A percentile compares a stretch with the other conserved stretches of the same genome.
Conservation (phyloP, 2,113 vertebrate genomes). For the Lophius piscatorius region DNA sequence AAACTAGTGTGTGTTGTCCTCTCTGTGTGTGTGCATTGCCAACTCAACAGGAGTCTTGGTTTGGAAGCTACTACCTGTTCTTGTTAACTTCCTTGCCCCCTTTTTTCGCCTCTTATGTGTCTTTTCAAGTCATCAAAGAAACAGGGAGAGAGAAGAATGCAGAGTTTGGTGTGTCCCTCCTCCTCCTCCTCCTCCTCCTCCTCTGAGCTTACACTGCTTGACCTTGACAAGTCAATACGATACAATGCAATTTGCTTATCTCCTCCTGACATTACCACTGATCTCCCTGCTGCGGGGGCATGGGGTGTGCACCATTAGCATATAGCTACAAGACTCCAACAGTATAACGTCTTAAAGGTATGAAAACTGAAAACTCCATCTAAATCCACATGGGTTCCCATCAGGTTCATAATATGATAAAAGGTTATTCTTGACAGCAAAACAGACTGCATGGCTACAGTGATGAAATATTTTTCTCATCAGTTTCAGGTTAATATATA, state of each 20-base stretch:
- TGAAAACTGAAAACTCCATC: conserved; percentile 3
- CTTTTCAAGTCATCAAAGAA: conserved; percentile 62
- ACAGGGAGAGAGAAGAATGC: conserved; percentile 47
- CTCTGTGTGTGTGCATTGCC: conserved; percentile 49
- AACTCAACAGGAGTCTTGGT: conserved; percentile 47
- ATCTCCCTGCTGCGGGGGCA: conserved; percentile 69
- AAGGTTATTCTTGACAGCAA: not conserved
- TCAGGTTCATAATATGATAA: not conserved
- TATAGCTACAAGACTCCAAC: conserved; percentile 13
- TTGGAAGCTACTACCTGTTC: conserved; percentile 35
- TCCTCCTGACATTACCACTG: conserved; percentile 79
- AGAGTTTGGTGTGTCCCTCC: conserved; percentile 38
- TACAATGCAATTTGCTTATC: conserved; percentile 82
- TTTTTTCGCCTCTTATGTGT: conserved; percentile 26
- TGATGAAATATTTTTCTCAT: conserved; percentile 24
- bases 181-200: conserved; percentile 53
- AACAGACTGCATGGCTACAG: conserved; percentile 3
- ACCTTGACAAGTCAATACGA: conserved; percentile 84
- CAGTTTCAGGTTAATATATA: conserved; percentile 14
- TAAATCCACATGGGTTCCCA: not conserved
- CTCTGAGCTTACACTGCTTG: conserved; percentile 75
- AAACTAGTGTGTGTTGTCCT: conserved; percentile 49
- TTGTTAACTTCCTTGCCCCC: conserved; percentile 31
- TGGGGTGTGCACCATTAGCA: conserved; percentile 72
- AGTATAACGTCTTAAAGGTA: conserved; percentile 7